phyloP scores from a whole-genome alignment of 2,797 vertebrate genomes.

The Aulostomus chinensis region DNA sequence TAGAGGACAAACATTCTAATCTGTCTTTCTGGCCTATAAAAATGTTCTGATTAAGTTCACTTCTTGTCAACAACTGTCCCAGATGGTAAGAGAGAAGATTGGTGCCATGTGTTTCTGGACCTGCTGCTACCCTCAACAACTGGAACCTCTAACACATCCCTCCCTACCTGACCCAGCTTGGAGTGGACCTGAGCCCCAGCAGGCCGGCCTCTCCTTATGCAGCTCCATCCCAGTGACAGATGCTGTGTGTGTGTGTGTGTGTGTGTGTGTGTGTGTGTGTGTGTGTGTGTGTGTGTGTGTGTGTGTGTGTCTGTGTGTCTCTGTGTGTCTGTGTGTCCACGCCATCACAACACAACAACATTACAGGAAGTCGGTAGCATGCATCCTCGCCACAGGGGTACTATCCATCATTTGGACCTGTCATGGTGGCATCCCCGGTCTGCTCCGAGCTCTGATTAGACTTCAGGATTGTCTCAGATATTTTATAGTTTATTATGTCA shows the following conservation, averaged over 20 bases:
- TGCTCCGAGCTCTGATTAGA: conserved; percentile 18
- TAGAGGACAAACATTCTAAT: conserved; percentile 2
- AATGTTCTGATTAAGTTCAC: conserved; percentile 21
- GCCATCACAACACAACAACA: conserved; percentile 57
- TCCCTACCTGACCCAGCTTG: conserved; percentile 42
- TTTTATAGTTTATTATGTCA: conserved; percentile 20
- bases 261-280: no score
- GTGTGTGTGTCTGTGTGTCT: background rate
- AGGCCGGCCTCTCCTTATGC: conserved; percentile 29
- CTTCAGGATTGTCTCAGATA: conserved; percentile 10
- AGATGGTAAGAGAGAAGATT: conserved; percentile 29
- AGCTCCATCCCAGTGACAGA: conserved; percentile 56
- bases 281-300: conserved; percentile 25
- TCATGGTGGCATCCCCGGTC: conserved; percentile 53
- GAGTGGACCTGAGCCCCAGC: conserved; percentile 18
- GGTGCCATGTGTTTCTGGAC: conserved; percentile 34
- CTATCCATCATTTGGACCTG: conserved; percentile 61
- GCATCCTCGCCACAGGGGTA: conserved; percentile 56
- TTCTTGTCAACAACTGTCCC: conserved; percentile 28
- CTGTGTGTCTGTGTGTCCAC: conserved; percentile 51
- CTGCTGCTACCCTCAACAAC: conserved; percentile 8
- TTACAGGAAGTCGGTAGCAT: conserved; percentile 60
- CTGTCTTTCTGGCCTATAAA: background rate
- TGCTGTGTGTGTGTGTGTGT: conserved; percentile 32
- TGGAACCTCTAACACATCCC: conserved; percentile 23